Percentiles rank a stretch among this genome's conserved stretches.
phyloP scores from a whole-genome alignment of 2,797 vertebrate species.

The Gastrophryne carolinensis region DNA sequence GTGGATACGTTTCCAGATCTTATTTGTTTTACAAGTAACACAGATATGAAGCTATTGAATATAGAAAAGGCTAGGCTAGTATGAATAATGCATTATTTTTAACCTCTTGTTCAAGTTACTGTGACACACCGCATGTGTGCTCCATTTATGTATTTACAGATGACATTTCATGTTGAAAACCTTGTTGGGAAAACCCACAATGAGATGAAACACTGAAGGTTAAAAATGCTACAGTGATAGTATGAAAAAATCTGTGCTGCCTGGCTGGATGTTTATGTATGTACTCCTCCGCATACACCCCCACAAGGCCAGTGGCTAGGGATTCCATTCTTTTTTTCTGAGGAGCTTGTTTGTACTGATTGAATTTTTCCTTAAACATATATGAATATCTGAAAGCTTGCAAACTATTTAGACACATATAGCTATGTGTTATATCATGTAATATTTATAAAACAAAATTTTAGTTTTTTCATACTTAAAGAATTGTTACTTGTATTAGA shows the following conservation, averaged over 20 bases:
- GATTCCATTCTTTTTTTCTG: constrained; percentile 50
- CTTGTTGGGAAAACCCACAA: neutral
- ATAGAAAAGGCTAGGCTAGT: neutral
- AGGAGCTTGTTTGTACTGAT: constrained; percentile 45
- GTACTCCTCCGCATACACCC: constrained; percentile 33
- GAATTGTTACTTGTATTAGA: too few species aligned
- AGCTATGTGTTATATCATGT: too few species aligned
- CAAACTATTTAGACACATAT: too few species aligned
- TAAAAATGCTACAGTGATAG: constrained; percentile 39
- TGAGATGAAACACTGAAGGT: constrained; percentile 25
- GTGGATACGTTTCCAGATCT: neutral
- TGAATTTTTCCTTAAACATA: constrained; percentile 27
- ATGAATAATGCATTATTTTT: neutral
- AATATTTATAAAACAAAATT: too few species aligned
- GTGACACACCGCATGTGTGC: neutral
- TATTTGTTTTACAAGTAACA: neutral
- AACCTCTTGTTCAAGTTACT: neutral
- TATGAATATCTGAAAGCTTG: too few species aligned
- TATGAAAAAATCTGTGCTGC: constrained; percentile 36
- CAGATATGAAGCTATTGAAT: neutral
- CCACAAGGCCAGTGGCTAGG: constrained; percentile 43
- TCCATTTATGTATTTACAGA: neutral
- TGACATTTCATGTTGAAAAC: constrained; percentile 19
- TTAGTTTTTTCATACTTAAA: too few species aligned
- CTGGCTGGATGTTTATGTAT: constrained; percentile 30